Conservation (phyloP, 23 tunicate genomes). For the Styela clava region DNA sequence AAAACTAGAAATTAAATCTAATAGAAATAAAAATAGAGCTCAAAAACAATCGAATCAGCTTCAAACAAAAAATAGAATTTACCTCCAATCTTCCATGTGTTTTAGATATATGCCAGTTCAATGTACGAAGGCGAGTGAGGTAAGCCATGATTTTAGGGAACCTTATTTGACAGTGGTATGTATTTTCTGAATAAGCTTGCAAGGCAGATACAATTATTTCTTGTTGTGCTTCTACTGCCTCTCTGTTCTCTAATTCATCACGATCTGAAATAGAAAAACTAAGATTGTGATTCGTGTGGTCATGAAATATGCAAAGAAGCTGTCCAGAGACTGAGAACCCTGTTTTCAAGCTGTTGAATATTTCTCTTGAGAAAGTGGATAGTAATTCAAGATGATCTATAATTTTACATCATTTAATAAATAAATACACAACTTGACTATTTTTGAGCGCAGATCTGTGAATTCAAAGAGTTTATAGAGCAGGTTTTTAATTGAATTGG, state of each 20-base stretch:
- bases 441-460: too few species aligned
- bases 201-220: conserved; percentile 53
- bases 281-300: neutral
- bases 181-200: conserved; percentile 68
- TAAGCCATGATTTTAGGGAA: conserved; percentile 73
- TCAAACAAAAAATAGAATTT: neutral
- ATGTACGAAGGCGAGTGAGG: conserved; percentile 62
- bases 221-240: conserved; percentile 41
- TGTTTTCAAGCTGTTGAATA: too few species aligned
- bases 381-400: too few species aligned
- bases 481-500: too few species aligned
- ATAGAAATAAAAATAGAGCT: too few species aligned
- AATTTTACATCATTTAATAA: too few species aligned
- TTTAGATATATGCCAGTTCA: conserved; percentile 60
- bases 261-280: conserved; percentile 43
- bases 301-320: neutral
- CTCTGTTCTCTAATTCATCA: conserved; percentile 34
- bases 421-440: too few species aligned
- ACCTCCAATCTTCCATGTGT: conserved; percentile 68
- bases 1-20: too few species aligned
- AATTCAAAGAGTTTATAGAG: too few species aligned
- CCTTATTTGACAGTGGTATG: conserved; percentile 36
- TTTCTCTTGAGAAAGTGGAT: too few species aligned
- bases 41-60: neutral
- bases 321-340: too few species aligned